Conservation (phyloP, 2,888 invertebrate genomes). For the Desoria tigrina region DNA sequence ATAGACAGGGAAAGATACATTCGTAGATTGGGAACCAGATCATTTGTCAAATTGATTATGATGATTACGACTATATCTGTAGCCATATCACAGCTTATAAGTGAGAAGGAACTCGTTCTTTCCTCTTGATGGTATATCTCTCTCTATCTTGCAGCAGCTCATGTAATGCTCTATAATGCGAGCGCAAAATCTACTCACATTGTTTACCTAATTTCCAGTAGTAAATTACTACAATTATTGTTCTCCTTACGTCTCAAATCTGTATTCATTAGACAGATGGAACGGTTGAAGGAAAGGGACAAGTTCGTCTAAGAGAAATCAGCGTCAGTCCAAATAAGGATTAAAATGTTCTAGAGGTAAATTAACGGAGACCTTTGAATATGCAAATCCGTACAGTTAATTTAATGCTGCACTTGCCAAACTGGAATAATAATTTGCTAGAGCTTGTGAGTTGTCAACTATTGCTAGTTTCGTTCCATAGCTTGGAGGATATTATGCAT, state of each 20-base stretch:
- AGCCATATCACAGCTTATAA: conserved; percentile 1
- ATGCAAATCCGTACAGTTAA: conserved; percentile 1
- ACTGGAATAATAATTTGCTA: conserved; percentile 37
- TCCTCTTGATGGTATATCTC: no score
- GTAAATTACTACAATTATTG: conserved; percentile 10
- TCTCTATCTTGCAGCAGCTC: no score
- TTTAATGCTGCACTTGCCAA: conserved; percentile 42
- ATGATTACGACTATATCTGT: conserved; percentile 7
- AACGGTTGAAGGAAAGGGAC: no score
- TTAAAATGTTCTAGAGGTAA: conserved; percentile 3
- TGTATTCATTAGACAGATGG: not conserved
- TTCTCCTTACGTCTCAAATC: not conserved
- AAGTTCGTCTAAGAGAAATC: conserved; percentile 4
- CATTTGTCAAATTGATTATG: conserved; percentile 20
- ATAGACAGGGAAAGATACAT: not conserved
- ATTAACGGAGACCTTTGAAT: not conserved
- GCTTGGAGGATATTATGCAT: not conserved
- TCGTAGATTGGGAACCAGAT: conserved; percentile 12
- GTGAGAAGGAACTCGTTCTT: conserved; percentile 1
- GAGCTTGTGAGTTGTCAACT: not conserved
- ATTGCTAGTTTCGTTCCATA: not conserved
- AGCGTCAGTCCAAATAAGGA: conserved; percentile 18
- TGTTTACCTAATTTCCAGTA: conserved; percentile 18
- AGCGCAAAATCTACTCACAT: not conserved
- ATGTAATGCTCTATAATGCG: not conserved